Conservation (phyloP, 35 echinoderm and acorn worm species). For the Apostichopus japonicus region DNA sequence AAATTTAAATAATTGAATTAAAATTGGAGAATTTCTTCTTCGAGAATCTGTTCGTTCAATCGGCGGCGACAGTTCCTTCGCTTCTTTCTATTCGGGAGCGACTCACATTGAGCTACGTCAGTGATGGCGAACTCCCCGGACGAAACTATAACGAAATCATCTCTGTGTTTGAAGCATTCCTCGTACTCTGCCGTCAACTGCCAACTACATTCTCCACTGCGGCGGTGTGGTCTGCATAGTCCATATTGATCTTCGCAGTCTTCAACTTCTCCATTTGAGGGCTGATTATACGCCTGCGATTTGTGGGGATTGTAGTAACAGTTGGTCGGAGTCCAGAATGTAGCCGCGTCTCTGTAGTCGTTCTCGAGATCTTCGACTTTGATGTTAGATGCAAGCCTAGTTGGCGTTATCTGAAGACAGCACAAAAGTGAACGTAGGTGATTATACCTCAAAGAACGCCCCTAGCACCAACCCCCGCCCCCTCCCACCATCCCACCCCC, state of each 20-base stretch:
- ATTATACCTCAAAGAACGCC: too few relatives aligned
- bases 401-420: background rate
- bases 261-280: background rate
- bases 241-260: constrained; percentile 19
- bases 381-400: background rate
- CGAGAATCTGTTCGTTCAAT: background rate
- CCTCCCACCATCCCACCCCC: too few relatives aligned
- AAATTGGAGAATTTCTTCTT: background rate
- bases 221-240: background rate
- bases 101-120: background rate
- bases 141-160: background rate
- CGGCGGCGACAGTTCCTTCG: background rate
- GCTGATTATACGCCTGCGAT: background rate
- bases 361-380: background rate
- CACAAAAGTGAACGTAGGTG: background rate
- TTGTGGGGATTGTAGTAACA: constrained; percentile 40
- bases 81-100: background rate
- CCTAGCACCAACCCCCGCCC: too few relatives aligned
- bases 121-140: constrained; percentile 22
- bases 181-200: background rate
- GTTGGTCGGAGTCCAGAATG: background rate
- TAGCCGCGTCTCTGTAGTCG: background rate
- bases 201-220: background rate
- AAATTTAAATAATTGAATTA: background rate
- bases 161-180: background rate